Base-by-base conservation (phyloP, 2,113 vertebrate genomes). In the Trichomycterus rosablanca region DNA sequence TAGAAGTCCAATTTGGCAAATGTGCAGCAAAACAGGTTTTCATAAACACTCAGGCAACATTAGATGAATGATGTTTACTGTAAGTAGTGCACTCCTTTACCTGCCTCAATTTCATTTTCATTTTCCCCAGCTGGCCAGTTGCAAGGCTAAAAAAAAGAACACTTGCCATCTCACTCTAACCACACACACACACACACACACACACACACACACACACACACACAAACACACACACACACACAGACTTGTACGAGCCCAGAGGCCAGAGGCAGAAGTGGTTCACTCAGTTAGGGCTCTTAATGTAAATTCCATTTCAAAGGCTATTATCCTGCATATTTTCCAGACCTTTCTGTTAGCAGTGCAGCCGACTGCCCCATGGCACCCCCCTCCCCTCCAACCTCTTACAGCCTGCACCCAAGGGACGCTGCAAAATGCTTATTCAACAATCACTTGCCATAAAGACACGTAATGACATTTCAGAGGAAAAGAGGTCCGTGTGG, bases 401-500 rank as follows among this genome's bases (percentile, higher is more conserved):
- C 74, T 65, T 72, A 68, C 71, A 67, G 69, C 69, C 59, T 76
- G 48, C 56, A 75, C 80, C 82, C 83, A 51, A 77, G 86, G 84
- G 83, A 77, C 51, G 71, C 81, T 81, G 82, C 76, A 78, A 87
- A 88, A 82, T 89, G 86, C 87, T 88, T 88, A 89, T 88, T 87
- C 87, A 89, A 88, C 87, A 89, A 86, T 78, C 71, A 69, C 72
- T 83, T 20, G 76, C 84, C 83, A 86, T 88, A 83, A 86, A 86
- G 81, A 87, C 78, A 78, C 85, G 80, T 89, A 89, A 88, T 87
- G 86, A 88, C 86, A 88, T 88, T 88, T 85, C 74, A 57, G 74
- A 84, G 80, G 82, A 81, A 87, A 87, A 88, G 83, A 87, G 85
- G 85, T 84, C 87, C 85, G 80, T 86, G 87, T 84, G 87, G 87